A percentile compares a stretch with the other conserved stretches of the same genome.
Evolutionary conservation across 2,113 vertebrate genomes (phyloP).

Genomic region (Semicossyphus pulcher): DNA sequence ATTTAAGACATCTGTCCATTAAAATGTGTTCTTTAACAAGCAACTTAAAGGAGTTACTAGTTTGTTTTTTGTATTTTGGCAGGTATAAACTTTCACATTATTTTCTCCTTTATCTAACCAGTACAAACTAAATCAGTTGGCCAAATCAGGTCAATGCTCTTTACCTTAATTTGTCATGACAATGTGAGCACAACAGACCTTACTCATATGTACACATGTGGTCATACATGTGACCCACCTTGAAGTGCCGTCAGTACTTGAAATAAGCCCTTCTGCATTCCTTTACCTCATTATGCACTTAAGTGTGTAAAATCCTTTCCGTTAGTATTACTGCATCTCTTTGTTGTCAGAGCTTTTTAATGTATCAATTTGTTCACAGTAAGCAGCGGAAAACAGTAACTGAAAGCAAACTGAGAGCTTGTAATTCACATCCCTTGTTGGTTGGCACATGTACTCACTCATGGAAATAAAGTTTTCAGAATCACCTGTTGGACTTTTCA

Average conservation of each 20-base stretch:
- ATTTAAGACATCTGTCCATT: not conserved
- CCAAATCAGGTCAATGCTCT: not conserved
- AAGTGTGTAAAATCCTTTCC: slow-evolving; percentile 21
- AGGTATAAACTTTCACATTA: not conserved
- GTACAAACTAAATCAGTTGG: not conserved
- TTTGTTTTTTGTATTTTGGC: not conserved
- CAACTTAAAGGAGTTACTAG: not conserved
- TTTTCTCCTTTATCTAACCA: not conserved
- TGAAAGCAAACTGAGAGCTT: not conserved
- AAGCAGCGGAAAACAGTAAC: slow-evolving; percentile 13
- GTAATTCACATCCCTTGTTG: slow-evolving; percentile 13
- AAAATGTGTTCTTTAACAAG: not conserved
- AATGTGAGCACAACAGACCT: not conserved
- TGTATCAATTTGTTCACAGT: slow-evolving; percentile 52
- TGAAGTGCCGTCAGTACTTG: not conserved
- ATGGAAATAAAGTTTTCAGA: not conserved
- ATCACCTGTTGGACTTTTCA: slow-evolving; percentile 17
- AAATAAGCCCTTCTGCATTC: slow-evolving; percentile 32
- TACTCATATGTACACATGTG: not conserved
- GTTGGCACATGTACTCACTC: not conserved
- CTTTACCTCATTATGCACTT: slow-evolving; percentile 48
- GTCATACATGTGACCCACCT: slow-evolving; percentile 15
- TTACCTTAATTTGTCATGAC: not conserved
- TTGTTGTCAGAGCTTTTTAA: slow-evolving; percentile 36
- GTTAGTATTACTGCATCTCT: slow-evolving; percentile 9